These are phyloP conservation scores for Pomphorhynchus laevis DNA, from an alignment of 1,140 invertebrate genomes.

Conservation along the genomic window DNA sequence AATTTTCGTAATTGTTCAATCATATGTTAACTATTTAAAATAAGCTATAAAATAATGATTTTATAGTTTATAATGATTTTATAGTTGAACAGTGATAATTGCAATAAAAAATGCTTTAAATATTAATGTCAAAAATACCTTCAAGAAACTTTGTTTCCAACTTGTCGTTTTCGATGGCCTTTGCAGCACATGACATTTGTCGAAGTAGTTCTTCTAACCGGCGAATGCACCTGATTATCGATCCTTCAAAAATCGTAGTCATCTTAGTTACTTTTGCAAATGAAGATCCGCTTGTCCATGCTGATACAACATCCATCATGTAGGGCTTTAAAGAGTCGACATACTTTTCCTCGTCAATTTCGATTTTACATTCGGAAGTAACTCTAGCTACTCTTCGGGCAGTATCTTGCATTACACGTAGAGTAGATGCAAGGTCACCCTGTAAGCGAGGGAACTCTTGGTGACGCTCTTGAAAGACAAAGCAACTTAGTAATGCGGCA, in stretches of 20 bases:
- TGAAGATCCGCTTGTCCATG: conserved; percentile 66
- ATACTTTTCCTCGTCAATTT: conserved; percentile 44
- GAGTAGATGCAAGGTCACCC: conserved; percentile 45
- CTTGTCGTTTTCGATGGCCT: conserved; percentile 73
- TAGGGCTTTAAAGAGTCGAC: conserved; percentile 62
- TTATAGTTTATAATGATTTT: background rate
- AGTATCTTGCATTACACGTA: conserved; percentile 37
- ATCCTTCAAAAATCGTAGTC: conserved; percentile 89
- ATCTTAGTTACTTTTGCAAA: conserved; percentile 72
- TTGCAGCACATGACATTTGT: conserved; percentile 71
- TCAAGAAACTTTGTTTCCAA: conserved; percentile 78
- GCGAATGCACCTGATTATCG: conserved; percentile 85
- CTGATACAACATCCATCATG: conserved; percentile 79
- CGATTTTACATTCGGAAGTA: conserved; percentile 48
- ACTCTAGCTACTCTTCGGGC: conserved; percentile 36
- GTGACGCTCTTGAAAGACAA: conserved; percentile 72
- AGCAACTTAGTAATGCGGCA: conserved; percentile 57
- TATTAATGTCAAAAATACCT: conserved; percentile 22
- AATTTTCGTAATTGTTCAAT: background rate
- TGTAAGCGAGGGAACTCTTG: conserved; percentile 39
- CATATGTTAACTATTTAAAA: background rate
- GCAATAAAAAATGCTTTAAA: conserved; percentile 6
- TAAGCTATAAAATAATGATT: background rate
- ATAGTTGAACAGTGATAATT: background rate
- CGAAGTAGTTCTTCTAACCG: conserved; percentile 66